Evolutionary conservation across 2,888 invertebrate genomes (phyloP).

Genomic region (Athripsodes cinereus): DNA sequence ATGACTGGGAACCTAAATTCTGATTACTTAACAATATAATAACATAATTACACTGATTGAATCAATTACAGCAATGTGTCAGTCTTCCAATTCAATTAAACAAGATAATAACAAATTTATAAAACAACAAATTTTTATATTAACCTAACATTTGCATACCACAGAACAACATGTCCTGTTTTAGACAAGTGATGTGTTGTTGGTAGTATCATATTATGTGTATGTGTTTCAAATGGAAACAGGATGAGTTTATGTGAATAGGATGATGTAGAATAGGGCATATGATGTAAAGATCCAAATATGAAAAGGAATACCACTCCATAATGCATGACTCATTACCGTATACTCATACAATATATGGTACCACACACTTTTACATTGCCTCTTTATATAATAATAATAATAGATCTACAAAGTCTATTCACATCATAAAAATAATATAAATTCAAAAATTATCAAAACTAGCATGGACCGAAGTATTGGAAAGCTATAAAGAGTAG

Average conservation of each 20-base stretch:
- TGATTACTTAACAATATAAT: too few species aligned
- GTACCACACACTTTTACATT: not conserved
- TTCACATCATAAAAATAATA: not conserved
- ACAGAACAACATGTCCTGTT: not conserved
- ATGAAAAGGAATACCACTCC: constrained; percentile 9
- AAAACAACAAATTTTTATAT: too few species aligned
- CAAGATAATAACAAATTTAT: too few species aligned
- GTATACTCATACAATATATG: not conserved
- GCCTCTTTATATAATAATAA: not conserved
- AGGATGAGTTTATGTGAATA: not conserved
- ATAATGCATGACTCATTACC: constrained; percentile 13
- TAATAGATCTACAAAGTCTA: not conserved
- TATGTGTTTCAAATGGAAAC: not conserved
- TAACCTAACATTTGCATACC: too few species aligned
- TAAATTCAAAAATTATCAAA: not conserved
- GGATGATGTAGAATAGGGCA: not conserved
- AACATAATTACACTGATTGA: too few species aligned
- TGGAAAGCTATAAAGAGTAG: too few species aligned
- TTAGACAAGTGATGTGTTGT: too few species aligned
- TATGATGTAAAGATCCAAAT: not conserved
- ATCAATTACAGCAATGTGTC: too few species aligned
- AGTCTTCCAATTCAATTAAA: too few species aligned
- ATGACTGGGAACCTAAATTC: too few species aligned
- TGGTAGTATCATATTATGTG: not conserved
- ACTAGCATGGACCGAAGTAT: not conserved